These are phyloP conservation scores for Sebastes nivosus DNA, from an alignment of 2,797 vertebrate genomes.

Conservation along the genomic window DNA sequence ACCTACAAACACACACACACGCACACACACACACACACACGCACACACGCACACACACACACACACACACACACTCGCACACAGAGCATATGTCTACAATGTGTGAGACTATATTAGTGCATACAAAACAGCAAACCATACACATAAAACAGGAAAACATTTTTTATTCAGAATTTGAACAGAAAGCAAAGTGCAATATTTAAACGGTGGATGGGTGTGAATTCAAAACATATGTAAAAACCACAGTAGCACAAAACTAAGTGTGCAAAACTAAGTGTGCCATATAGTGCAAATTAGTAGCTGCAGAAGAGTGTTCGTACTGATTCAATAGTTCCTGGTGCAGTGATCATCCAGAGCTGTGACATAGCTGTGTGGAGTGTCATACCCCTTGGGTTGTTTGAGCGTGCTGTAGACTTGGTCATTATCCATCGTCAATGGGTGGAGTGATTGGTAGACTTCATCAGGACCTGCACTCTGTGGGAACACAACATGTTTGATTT, in stretches of 20 bases:
- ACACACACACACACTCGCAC: no score
- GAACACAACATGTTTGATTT: not conserved
- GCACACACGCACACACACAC: fast-evolving
- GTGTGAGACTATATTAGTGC: not conserved
- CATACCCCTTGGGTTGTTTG: not conserved
- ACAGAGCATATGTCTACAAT: no score
- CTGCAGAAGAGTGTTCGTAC: not conserved
- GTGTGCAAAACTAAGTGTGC: no score
- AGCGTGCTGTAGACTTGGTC: not conserved
- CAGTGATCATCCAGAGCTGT: not conserved
- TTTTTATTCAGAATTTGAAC: not conserved
- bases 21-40: no score
- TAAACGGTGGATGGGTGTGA: not conserved
- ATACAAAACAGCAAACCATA: not conserved
- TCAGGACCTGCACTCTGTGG: not conserved
- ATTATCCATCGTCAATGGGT: not conserved
- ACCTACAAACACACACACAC: no score
- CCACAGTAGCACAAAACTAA: no score
- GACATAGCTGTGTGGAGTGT: not conserved
- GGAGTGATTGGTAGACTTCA: not conserved
- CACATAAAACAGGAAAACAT: not conserved
- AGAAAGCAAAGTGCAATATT: not conserved
- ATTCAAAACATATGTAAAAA: no score
- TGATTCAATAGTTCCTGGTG: not conserved
- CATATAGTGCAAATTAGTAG: not conserved